Conservation (phyloP, 2,888 invertebrate genomes). For the Cactoblastis cactorum region DNA sequence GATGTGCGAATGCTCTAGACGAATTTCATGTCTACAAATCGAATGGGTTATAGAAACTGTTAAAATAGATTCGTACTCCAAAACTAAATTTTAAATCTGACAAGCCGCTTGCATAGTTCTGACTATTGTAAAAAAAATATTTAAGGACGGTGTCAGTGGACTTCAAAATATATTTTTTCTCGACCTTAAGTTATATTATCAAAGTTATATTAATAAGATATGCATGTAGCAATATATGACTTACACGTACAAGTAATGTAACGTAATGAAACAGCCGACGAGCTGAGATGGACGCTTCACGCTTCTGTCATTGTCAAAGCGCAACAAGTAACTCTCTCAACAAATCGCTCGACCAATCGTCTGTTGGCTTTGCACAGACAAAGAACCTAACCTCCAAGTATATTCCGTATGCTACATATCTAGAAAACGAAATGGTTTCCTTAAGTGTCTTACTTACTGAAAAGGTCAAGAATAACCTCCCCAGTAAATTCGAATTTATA, state of each 20-base stretch:
- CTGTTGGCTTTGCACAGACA: conserved; percentile 14
- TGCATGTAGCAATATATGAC: background rate
- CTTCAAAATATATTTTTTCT: no score
- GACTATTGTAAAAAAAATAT: no score
- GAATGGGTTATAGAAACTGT: no score
- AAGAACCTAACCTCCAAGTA: background rate
- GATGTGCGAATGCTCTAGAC: no score
- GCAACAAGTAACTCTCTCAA: conserved; percentile 53
- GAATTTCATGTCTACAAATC: no score
- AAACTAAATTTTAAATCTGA: no score
- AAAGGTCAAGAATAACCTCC: background rate
- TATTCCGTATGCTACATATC: background rate
- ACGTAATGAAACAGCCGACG: conserved; percentile 37
- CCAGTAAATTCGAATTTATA: background rate
- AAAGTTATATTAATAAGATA: no score
- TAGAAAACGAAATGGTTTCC: background rate
- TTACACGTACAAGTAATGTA: conserved; percentile 35
- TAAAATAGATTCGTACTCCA: no score
- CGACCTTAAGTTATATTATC: no score
- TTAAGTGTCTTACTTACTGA: background rate
- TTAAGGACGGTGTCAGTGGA: no score
- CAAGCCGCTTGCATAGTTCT: no score
- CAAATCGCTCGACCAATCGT: conserved; percentile 30
- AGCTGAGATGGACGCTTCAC: conserved; percentile 33
- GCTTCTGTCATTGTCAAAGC: conserved; percentile 30